These are phyloP conservation scores for Mus spicilegus DNA, from an alignment of 2,113 vertebrate species.

Conservation along the genomic window DNA sequence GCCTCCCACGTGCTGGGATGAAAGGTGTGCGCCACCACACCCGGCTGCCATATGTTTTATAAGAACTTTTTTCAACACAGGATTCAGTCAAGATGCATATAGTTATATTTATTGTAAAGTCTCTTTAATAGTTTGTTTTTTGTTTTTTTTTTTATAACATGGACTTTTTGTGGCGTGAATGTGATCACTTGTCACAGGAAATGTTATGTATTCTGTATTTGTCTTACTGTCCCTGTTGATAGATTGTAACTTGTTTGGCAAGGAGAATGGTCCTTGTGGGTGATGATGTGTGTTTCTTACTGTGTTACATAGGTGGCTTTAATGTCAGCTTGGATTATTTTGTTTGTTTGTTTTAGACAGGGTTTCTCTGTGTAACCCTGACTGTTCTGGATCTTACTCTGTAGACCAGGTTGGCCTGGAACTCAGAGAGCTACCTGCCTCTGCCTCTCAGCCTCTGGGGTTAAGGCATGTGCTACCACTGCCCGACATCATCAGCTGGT, in stretches of 20 bases:
- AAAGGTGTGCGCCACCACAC: no score
- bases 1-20: no score
- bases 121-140: background rate
- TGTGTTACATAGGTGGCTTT: background rate
- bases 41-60: no score
- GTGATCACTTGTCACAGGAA: background rate
- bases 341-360: no score
- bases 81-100: background rate
- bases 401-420: no score
- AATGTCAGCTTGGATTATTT: background rate
- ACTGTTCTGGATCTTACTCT: no score
- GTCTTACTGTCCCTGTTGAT: background rate
- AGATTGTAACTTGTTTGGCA: background rate
- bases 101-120: constrained; percentile 4
- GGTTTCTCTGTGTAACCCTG: no score
- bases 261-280: background rate
- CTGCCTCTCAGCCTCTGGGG: no score
- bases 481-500: background rate
- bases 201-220: background rate
- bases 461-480: no score
- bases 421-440: no score
- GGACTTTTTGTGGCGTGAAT: background rate
- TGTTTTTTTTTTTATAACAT: background rate
- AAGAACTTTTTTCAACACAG: no score
- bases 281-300: background rate